phyloP scores from a whole-genome alignment of 2,113 vertebrate genomes.

The Baryphthengus martii region DNA sequence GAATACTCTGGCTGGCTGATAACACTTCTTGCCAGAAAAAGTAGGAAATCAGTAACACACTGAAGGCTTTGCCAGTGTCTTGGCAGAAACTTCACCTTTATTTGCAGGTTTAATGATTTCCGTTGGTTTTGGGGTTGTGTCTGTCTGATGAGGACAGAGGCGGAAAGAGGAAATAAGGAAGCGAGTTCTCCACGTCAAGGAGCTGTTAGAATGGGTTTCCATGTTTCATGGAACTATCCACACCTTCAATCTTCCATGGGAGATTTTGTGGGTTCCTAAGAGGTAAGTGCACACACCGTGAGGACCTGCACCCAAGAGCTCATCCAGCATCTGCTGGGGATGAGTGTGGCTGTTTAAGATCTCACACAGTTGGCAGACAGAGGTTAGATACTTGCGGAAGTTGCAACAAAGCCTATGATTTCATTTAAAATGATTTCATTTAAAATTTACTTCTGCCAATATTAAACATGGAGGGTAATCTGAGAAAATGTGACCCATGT shows the following conservation, averaged over 20 bases:
- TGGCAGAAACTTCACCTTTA: not conserved
- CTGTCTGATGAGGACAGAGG: not conserved
- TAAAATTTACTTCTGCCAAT: not conserved
- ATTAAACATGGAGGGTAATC: not conserved
- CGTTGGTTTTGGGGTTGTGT: rapidly evolving
- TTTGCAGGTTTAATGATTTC: not conserved
- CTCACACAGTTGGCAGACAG: not conserved
- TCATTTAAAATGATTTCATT: not conserved
- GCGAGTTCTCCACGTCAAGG: rapidly evolving
- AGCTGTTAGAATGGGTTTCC: not conserved
- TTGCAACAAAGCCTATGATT: not conserved
- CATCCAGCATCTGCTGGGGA: not conserved
- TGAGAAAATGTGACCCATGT: conserved; percentile 18
- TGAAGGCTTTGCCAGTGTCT: not conserved
- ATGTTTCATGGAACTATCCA: not conserved
- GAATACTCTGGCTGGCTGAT: not conserved
- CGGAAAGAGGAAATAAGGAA: not conserved
- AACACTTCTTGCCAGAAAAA: not conserved
- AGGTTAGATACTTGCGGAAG: not conserved
- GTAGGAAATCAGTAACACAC: not conserved
- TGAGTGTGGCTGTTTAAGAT: not conserved
- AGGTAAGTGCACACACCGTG: rapidly evolving
- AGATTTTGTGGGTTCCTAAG: not conserved
- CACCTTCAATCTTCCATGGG: not conserved
- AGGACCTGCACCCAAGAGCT: not conserved